Percentiles rank a stretch among this genome's conserved stretches.
phyloP scores from a whole-genome alignment of 2,113 vertebrate genomes.

The Myrmophylax atrothorax region DNA sequence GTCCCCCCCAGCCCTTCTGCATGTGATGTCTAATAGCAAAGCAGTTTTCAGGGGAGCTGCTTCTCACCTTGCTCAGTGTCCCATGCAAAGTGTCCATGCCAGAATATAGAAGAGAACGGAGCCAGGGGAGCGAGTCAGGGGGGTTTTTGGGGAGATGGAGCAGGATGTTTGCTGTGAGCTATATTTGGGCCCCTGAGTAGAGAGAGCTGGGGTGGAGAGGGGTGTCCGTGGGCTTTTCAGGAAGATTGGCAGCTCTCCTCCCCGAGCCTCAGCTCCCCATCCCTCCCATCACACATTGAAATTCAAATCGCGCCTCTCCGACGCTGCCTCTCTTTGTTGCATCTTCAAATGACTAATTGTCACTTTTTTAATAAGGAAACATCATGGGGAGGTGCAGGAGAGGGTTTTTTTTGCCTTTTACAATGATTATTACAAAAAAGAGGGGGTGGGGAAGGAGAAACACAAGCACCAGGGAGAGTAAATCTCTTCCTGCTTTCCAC shows the following conservation, averaged over 20 bases:
- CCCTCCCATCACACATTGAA: slow-evolving; percentile 36
- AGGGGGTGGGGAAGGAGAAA: neutral
- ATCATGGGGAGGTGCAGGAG: neutral
- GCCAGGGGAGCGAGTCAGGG: neutral
- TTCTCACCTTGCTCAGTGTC: neutral
- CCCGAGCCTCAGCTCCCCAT: neutral
- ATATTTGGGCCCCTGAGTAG: neutral
- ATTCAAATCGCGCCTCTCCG: neutral
- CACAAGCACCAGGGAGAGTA: neutral
- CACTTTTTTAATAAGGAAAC: slow-evolving; percentile 20
- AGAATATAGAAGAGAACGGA: neutral
- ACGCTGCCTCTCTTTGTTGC: neutral
- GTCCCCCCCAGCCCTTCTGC: neutral
- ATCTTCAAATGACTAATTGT: slow-evolving; percentile 56
- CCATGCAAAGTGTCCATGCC: rapidly evolving
- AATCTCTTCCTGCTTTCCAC: slow-evolving; percentile 1
- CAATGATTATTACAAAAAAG: neutral
- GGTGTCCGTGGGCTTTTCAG: neutral
- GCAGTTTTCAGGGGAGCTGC: neutral
- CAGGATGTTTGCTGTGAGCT: neutral
- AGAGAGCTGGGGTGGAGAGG: neutral
- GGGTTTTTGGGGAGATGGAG: neutral
- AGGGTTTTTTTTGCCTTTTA: neutral
- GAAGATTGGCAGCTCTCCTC: slow-evolving; percentile 3
- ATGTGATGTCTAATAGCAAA: neutral